Evolutionary conservation across 2,113 vertebrate genomes (phyloP).

Genomic region (Petroica traversi): DNA sequence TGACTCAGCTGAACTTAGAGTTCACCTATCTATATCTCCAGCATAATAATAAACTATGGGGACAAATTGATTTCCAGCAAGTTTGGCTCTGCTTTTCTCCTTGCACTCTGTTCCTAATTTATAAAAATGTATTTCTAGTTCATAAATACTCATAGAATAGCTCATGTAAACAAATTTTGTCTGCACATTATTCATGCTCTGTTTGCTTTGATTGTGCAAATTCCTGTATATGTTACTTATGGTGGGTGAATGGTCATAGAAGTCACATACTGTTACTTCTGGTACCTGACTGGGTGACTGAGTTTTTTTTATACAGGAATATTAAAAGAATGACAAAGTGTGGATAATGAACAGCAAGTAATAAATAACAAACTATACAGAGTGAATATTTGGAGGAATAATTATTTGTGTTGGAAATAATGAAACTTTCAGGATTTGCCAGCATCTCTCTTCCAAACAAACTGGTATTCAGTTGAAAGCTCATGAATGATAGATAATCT

Average conservation of each 20-base stretch:
- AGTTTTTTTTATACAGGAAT: background rate
- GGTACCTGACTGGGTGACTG: background rate
- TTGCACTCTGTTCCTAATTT: slow-evolving; percentile 27
- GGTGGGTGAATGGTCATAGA: slow-evolving; percentile 12
- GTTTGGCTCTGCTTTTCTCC: background rate
- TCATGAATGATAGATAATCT: slow-evolving; percentile 62
- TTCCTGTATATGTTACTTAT: slow-evolving; percentile 10
- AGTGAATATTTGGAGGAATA: slow-evolving; percentile 26
- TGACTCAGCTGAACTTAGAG: background rate
- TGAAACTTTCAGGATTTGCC: slow-evolving; percentile 11
- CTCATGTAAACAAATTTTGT: slow-evolving; percentile 28
- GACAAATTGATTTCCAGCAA: background rate
- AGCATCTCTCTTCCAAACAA: background rate
- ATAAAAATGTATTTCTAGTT: background rate
- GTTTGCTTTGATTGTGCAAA: slow-evolving; percentile 25
- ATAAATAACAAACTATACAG: background rate
- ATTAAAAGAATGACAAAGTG: background rate
- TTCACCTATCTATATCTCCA: background rate
- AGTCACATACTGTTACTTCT: slow-evolving; percentile 11
- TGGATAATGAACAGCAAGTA: background rate
- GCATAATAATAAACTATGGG: background rate
- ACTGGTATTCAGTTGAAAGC: slow-evolving; percentile 7
- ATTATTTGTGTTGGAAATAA: slow-evolving; percentile 32
- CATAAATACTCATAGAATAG: slow-evolving; percentile 28
- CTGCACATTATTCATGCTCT: slow-evolving; percentile 15